A percentile compares a stretch with the other conserved stretches of the same genome.
Evolutionary conservation across 2,888 invertebrate species (phyloP).

Genomic region (Cantharis lateralis): DNA sequence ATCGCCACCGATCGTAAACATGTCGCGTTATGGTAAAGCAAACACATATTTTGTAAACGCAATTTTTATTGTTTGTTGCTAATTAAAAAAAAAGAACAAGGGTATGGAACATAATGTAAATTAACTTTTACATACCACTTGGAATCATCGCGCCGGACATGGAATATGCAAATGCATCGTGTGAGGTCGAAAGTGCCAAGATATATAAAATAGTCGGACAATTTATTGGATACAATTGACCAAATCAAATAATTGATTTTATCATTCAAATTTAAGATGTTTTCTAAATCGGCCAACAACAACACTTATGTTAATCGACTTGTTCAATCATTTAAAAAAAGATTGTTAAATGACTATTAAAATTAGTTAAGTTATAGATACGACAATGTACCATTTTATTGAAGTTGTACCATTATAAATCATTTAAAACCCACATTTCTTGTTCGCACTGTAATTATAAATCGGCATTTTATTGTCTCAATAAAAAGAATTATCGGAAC

Average conservation of each 20-base stretch:
- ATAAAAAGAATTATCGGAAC: constrained; percentile 1
- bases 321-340: constrained; percentile 25
- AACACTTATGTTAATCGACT: constrained; percentile 33
- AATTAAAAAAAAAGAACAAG: constrained; percentile 1
- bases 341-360: constrained; percentile 32
- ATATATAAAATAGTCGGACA: constrained; percentile 22
- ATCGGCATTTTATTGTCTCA: constrained; percentile 17
- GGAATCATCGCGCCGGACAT: constrained; percentile 14
- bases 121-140: constrained; percentile 15
- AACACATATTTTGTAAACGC: not conserved
- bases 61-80: not conserved
- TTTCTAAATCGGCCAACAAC: constrained; percentile 26
- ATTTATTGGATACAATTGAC: constrained; percentile 38
- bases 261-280: constrained; percentile 34
- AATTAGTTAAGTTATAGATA: constrained; percentile 30
- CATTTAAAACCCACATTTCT: constrained; percentile 21
- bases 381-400: constrained; percentile 22
- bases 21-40: not conserved
- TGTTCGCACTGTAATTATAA: constrained; percentile 26
- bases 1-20: not conserved
- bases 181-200: constrained; percentile 31
- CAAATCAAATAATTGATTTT: constrained; percentile 34
- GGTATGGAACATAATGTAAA: constrained; percentile 17
- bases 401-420: constrained; percentile 21
- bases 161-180: constrained; percentile 36